Evolutionary conservation across 1,140 invertebrate species (phyloP).

Genomic region (Meloidogyne exigua): DNA sequence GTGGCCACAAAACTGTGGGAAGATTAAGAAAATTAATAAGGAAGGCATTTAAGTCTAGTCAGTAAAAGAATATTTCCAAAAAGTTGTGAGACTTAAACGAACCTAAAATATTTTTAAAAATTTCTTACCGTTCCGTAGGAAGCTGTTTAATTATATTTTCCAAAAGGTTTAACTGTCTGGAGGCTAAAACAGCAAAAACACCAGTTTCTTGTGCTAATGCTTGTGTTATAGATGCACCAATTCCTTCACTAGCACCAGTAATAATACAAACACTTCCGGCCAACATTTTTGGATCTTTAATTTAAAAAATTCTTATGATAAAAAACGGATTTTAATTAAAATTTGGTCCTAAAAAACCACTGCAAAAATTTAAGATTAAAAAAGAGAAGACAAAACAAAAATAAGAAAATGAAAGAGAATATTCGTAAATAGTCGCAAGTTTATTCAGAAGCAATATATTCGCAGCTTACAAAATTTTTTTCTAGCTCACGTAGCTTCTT

Average conservation of each 20-base stretch:
- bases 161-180: constrained; percentile 41
- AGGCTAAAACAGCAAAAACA: constrained; percentile 49
- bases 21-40: no score
- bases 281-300: constrained; percentile 38
- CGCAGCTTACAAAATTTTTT: no score
- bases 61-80: no score
- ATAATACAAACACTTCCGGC: constrained; percentile 53
- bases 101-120: no score
- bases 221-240: constrained; percentile 52
- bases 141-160: constrained; percentile 12
- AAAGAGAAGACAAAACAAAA: background rate
- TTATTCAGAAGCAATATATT: no score
- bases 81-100: no score
- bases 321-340: background rate
- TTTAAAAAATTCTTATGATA: background rate
- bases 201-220: constrained; percentile 50
- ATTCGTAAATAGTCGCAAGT: no score
- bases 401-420: background rate
- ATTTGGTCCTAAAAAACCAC: background rate
- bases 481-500: no score
- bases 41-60: no score
- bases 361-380: background rate
- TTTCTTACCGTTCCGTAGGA: background rate
- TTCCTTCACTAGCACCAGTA: constrained; percentile 55
- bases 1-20: constrained; percentile 39